These are phyloP conservation scores for Cassiopea andromeda DNA, from an alignment of 30 jellyfish, hydroid and myxozoan genomes.

Conservation along the genomic window DNA sequence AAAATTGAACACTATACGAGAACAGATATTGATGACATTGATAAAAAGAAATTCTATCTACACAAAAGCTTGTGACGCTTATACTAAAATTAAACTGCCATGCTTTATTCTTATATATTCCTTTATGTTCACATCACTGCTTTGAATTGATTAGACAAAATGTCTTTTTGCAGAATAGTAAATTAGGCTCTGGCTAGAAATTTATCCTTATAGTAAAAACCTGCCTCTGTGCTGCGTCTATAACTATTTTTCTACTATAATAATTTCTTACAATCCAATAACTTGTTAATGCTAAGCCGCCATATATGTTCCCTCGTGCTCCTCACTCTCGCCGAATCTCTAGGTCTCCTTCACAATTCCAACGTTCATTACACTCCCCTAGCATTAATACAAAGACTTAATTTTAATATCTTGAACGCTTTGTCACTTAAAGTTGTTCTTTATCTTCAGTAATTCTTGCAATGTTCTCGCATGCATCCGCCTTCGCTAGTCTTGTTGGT, in stretches of 20 bases:
- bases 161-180: too few species aligned
- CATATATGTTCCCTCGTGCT: background rate
- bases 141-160: too few species aligned
- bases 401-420: slow-evolving; percentile 13
- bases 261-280: too few species aligned
- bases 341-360: slow-evolving; percentile 3
- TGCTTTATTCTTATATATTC: too few species aligned
- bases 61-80: too few species aligned
- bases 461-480: slow-evolving; percentile 17
- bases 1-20: too few species aligned
- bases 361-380: slow-evolving; percentile 30
- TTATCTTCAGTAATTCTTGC: slow-evolving; percentile 23
- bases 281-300: background rate
- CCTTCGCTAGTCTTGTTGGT: slow-evolving; percentile 34
- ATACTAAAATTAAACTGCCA: too few species aligned
- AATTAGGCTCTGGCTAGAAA: too few species aligned
- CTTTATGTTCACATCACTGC: too few species aligned
- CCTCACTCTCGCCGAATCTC: background rate
- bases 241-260: background rate
- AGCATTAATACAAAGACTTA: slow-evolving; percentile 25
- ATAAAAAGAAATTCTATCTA: too few species aligned
- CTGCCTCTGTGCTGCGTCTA: background rate
- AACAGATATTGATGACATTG: too few species aligned
- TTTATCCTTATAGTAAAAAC: background rate
- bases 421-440: slow-evolving; percentile 11